These are phyloP conservation scores for Polyergus mexicanus DNA, from an alignment of 1,140 invertebrate genomes.

Conservation along the genomic window DNA sequence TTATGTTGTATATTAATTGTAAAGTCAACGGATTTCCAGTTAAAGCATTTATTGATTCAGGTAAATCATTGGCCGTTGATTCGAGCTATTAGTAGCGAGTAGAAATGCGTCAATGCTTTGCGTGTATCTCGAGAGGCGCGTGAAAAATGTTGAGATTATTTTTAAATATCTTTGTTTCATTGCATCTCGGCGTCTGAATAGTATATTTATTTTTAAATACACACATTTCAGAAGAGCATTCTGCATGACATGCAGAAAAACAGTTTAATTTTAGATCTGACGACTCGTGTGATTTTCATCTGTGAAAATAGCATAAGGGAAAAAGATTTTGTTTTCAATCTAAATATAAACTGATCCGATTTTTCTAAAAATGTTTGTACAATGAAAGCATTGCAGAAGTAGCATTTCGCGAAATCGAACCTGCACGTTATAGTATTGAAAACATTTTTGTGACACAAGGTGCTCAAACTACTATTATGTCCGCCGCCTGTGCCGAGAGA, in stretches of 20 bases:
- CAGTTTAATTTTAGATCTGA: slow-evolving; percentile 66
- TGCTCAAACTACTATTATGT: slow-evolving; percentile 98
- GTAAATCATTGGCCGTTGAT: slow-evolving; percentile 82
- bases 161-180: slow-evolving; percentile 60
- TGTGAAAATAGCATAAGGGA: background rate
- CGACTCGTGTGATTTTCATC: background rate
- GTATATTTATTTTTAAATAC: slow-evolving; percentile 71
- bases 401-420: background rate
- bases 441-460: slow-evolving; percentile 85
- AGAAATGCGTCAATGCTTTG: background rate
- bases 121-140: background rate
- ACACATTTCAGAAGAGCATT: slow-evolving; percentile 55
- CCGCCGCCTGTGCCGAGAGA: slow-evolving; percentile 95
- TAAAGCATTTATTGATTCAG: slow-evolving; percentile 99
- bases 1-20: slow-evolving; percentile 99
- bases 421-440: background rate
- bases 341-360: slow-evolving; percentile 23
- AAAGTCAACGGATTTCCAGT: slow-evolving; percentile 98
- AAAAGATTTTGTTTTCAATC: background rate
- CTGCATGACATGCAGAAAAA: slow-evolving; percentile 34
- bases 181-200: background rate
- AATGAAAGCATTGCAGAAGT: background rate
- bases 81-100: background rate
- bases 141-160: slow-evolving; percentile 55
- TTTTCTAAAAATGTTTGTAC: slow-evolving; percentile 25